These are phyloP conservation scores for Amiota minor DNA, from an alignment of 2,888 invertebrate species.

Conservation along the genomic window DNA sequence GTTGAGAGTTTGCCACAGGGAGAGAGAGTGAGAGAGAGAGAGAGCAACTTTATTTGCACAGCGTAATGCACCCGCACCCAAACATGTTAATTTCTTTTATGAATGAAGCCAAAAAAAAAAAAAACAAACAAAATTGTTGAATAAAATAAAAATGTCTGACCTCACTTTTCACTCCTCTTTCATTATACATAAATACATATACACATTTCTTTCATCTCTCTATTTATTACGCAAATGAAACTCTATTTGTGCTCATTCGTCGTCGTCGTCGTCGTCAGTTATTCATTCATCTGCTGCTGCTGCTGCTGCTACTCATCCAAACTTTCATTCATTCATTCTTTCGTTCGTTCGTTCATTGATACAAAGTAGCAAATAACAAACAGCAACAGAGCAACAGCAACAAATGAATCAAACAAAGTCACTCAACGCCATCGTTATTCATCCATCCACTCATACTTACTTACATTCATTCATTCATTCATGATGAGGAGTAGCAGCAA, in stretches of 20 bases:
- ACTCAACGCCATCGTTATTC: conserved; percentile 41
- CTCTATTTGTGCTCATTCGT: too few species aligned
- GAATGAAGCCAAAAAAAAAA: conserved; percentile 14
- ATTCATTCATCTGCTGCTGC: background rate
- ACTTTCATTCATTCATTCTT: conserved; percentile 7
- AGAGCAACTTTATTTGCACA: too few species aligned
- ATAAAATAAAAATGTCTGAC: background rate
- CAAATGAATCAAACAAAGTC: background rate
- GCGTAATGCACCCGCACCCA: background rate
- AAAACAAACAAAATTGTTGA: too few species aligned
- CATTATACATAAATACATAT: background rate
- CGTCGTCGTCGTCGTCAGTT: too few species aligned
- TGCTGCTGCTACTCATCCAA: background rate
- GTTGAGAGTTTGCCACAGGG: too few species aligned
- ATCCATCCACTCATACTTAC: conserved; percentile 54
- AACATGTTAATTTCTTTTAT: conserved; percentile 7
- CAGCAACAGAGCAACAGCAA: background rate
- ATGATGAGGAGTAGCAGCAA: background rate
- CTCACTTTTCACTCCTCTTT: background rate
- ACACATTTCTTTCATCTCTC: background rate
- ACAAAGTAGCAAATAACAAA: background rate
- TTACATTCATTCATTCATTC: conserved; percentile 32
- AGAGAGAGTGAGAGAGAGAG: background rate
- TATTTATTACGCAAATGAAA: conserved; percentile 4
- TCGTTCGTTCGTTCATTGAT: conserved; percentile 20